These are phyloP conservation scores for Leptopterna dolabrata DNA, from an alignment of 2,888 invertebrate species.

Conservation along the genomic window DNA sequence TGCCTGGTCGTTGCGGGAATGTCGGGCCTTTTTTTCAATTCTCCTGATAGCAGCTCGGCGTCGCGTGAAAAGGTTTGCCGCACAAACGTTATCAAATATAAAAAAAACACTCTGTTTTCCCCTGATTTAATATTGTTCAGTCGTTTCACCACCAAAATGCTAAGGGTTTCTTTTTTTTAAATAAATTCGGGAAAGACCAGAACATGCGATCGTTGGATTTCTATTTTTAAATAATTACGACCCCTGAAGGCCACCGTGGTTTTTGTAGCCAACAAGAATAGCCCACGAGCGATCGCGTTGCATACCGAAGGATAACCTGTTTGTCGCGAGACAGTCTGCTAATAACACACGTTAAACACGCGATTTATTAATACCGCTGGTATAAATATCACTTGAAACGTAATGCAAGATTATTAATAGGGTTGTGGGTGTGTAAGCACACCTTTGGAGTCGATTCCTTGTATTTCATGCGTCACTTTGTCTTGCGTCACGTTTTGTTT, in stretches of 20 bases:
- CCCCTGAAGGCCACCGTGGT: background rate
- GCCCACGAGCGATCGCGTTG: background rate
- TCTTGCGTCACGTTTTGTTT: too few species aligned
- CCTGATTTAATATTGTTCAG: background rate
- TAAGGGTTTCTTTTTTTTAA: background rate
- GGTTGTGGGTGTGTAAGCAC: background rate
- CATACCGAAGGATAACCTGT: background rate
- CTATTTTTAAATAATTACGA: constrained; percentile 5
- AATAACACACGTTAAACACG: background rate
- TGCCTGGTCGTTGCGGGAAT: background rate
- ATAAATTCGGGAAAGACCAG: background rate
- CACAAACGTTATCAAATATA: background rate
- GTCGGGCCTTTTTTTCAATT: background rate
- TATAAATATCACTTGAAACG: background rate
- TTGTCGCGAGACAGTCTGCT: background rate
- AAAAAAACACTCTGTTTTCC: background rate
- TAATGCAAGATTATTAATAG: background rate
- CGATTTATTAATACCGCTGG: background rate
- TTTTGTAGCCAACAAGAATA: background rate
- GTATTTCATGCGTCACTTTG: too few species aligned
- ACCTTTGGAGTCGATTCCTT: background rate
- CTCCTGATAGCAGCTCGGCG: background rate
- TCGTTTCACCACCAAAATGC: background rate
- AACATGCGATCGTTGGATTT: background rate
- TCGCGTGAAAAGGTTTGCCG: background rate